phyloP scores from a whole-genome alignment of 2,113 vertebrate genomes.

The Apistogramma diplotaenia region DNA sequence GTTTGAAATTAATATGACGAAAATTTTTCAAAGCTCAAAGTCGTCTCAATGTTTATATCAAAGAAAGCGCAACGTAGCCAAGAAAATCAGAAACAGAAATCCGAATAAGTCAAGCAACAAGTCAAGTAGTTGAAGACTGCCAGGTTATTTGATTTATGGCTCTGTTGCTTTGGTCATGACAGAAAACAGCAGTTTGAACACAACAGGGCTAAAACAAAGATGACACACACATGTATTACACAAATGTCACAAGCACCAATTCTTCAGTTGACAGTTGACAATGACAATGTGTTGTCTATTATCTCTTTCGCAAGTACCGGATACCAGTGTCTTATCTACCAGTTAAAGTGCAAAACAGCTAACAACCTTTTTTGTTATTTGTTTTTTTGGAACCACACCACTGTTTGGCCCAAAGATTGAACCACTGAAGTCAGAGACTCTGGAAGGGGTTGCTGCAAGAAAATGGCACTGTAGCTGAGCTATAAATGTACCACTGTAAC shows the following conservation, averaged over 20 bases:
- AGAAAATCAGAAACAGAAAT: slow-evolving; percentile 52
- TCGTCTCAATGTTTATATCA: slow-evolving; percentile 35
- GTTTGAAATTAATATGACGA: slow-evolving; percentile 38
- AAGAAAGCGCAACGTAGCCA: slow-evolving; percentile 16
- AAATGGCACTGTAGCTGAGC: too few species aligned
- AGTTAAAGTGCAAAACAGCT: neutral
- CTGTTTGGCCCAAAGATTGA: neutral
- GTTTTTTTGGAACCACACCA: neutral
- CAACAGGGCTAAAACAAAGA: neutral
- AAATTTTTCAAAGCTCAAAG: slow-evolving; percentile 6
- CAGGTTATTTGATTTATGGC: slow-evolving; percentile 38
- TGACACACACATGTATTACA: neutral
- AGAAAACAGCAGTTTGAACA: slow-evolving; percentile 32
- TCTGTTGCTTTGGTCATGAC: slow-evolving; percentile 1
- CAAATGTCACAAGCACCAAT: neutral
- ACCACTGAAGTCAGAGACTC: neutral
- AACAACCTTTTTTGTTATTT: neutral
- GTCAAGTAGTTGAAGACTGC: slow-evolving; percentile 4
- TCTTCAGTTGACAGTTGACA: neutral
- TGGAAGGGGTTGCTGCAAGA: neutral
- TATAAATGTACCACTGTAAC: neutral
- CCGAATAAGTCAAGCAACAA: slow-evolving; percentile 6
- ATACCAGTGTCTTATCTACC: neutral
- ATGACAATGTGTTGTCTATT: neutral
- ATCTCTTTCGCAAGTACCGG: neutral